These are phyloP conservation scores for Drosophila monieri DNA, from an alignment of 2,888 invertebrate species.

Conservation along the genomic window DNA sequence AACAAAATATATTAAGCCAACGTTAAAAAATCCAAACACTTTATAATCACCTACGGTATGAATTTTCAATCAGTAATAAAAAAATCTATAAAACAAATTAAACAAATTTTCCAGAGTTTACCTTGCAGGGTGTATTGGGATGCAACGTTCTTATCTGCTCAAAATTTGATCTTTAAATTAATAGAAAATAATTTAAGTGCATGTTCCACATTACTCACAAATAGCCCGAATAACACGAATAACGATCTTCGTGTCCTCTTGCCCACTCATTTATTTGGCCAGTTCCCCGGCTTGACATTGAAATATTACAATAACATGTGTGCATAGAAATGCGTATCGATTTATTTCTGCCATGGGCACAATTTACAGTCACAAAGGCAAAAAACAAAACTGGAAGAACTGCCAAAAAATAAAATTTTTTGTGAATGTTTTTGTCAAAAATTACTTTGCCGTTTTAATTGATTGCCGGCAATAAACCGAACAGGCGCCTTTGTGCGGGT, in stretches of 20 bases:
- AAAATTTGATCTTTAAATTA: not conserved
- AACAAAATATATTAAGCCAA: too few relatives aligned
- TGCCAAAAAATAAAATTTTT: slow-evolving; percentile 70
- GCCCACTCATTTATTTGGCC: slow-evolving; percentile 13
- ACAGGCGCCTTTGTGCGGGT: slow-evolving; percentile 60
- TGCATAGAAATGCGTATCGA: slow-evolving; percentile 41
- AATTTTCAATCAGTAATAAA: too few relatives aligned
- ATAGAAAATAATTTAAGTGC: not conserved
- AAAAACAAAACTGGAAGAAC: not conserved
- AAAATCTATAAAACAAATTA: too few relatives aligned
- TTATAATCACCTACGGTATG: too few relatives aligned
- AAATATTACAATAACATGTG: slow-evolving; percentile 65
- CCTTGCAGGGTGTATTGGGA: too few relatives aligned
- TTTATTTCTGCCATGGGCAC: slow-evolving; percentile 39
- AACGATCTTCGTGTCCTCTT: not conserved
- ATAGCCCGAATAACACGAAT: not conserved
- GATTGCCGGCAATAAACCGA: slow-evolving; percentile 78
- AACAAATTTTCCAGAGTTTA: too few relatives aligned
- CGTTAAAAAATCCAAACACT: too few relatives aligned
- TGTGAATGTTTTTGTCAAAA: slow-evolving; percentile 79
- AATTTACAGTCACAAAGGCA: slow-evolving; percentile 7
- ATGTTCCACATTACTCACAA: not conserved
- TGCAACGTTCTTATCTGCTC: not conserved
- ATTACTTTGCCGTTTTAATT: slow-evolving; percentile 78
- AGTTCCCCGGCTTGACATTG: slow-evolving; percentile 56